Base-by-base conservation (phyloP, 2,113 vertebrate species). In the Sinosuthora webbiana region DNA sequence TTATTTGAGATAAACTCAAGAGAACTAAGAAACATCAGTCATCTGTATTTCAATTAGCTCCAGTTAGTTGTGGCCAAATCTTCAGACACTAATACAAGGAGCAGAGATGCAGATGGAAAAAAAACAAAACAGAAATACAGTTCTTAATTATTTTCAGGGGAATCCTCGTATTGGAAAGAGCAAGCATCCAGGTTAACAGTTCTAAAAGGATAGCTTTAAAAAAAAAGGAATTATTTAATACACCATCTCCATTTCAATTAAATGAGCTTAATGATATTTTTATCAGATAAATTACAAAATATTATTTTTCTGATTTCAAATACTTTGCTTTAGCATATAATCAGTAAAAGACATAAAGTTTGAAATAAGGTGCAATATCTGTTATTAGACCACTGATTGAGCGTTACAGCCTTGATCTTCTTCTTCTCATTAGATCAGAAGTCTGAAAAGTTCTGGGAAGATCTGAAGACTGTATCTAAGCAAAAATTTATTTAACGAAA, bases 331-430 rank as follows among this genome's bases (percentile, higher is more conserved):
- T 87, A 41, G 15, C 64, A 57, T 35, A 41, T 0, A 10, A 55
- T 41, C 37, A 74, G 20, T 42, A 71, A 86, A 35, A 91, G 41
- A 75, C 35, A 82, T 15, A 73, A 70, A 57, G 4, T 82, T 76
- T 81, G 15, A 96, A 87, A 76, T 53, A 81, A 83, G 37, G 57
- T 1, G 3, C 14, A 50, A 3, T 77, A 78, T 91, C 23, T 80
- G 31, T 62, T 81, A 60, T 42, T 65, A 80, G 49, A 68, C 25
- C 18, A 80, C 57, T 83, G 57, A 76, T 27, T 64, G 67, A 93
- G 37, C 71, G 78, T 96, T 93, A 88, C 79, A 95, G 68, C 59
- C 70, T 88, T 86, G 55, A 68, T 94, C 59, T 42, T 94, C 53
- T 21, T 93, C 90, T 79, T 90, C 81, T 87, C 19, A 55, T 83